A percentile compares a stretch with the other conserved stretches of the same genome.
Evolutionary conservation across 2,113 vertebrate species (phyloP).

Genomic region (Coreoperca whiteheadi): DNA sequence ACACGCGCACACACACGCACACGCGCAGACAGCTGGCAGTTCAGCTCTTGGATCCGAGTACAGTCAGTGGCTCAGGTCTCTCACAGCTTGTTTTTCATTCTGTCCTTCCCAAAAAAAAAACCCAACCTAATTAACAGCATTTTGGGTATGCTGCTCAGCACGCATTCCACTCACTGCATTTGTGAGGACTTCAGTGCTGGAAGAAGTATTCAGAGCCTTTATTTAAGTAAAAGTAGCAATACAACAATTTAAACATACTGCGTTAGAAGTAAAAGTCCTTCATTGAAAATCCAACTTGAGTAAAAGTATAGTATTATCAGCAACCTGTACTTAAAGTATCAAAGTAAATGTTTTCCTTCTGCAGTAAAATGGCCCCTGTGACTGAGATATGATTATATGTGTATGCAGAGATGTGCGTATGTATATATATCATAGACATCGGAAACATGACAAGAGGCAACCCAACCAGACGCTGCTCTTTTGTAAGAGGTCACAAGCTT

Average conservation of each 20-base stretch:
- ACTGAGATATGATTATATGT: too few species aligned
- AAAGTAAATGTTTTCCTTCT: too few species aligned
- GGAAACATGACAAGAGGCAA: too few species aligned
- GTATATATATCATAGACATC: too few species aligned
- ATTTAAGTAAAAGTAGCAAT: not conserved
- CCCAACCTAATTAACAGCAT: not conserved
- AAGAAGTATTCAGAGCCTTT: not conserved
- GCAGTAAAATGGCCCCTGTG: too few species aligned
- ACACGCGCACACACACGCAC: slow-evolving; percentile 17
- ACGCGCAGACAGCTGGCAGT: not conserved
- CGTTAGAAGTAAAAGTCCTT: too few species aligned
- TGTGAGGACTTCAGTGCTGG: not conserved
- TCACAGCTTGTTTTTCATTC: slow-evolving; percentile 37
- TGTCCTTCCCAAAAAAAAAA: slow-evolving; percentile 20
- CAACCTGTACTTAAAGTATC: not conserved
- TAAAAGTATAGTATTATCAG: not conserved
- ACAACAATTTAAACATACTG: not conserved
- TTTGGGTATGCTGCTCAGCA: slow-evolving; percentile 8
- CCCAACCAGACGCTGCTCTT: too few species aligned
- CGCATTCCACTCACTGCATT: not conserved
- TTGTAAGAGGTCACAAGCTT: too few species aligned
- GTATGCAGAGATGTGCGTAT: too few species aligned
- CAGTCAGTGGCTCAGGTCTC: slow-evolving; percentile 33
- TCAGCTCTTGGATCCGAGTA: slow-evolving; percentile 6
- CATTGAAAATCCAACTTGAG: not conserved